A percentile compares a stretch with the other conserved stretches of the same genome.
Evolutionary conservation across 23 tunicate genomes (phyloP).

Genomic region (Styela clava): DNA sequence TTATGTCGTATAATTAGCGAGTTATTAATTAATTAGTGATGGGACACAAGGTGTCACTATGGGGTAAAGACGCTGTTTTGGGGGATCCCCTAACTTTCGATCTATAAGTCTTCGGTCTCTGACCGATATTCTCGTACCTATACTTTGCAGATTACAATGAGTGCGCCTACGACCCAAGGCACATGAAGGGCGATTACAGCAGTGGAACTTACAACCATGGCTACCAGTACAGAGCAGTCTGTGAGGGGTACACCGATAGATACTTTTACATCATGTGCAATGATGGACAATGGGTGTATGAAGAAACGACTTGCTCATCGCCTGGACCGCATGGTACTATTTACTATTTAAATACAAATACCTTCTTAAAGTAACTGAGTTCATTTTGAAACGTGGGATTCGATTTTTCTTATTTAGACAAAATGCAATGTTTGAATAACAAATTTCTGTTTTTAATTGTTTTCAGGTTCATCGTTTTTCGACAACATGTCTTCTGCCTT

Average conservation of each 20-base stretch:
- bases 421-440: background rate
- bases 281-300: background rate
- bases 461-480: background rate
- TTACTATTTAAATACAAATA: background rate
- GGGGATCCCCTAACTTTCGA: too few relatives aligned
- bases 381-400: too few relatives aligned
- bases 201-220: background rate
- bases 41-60: too few relatives aligned
- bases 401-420: background rate
- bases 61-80: too few relatives aligned
- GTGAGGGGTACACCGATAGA: background rate
- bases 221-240: background rate
- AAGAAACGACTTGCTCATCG: background rate
- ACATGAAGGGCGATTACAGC: background rate
- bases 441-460: background rate
- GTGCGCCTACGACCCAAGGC: background rate
- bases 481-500: background rate
- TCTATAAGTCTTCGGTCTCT: too few relatives aligned
- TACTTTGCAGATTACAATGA: background rate
- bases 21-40: too few relatives aligned
- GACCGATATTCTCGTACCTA: too few relatives aligned
- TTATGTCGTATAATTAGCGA: too few relatives aligned
- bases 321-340: background rate
- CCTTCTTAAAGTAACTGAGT: too few relatives aligned
- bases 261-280: background rate